Base-by-base conservation (phyloP, 2,797 vertebrate genomes). In the Sebastes kiyomatsui region DNA sequence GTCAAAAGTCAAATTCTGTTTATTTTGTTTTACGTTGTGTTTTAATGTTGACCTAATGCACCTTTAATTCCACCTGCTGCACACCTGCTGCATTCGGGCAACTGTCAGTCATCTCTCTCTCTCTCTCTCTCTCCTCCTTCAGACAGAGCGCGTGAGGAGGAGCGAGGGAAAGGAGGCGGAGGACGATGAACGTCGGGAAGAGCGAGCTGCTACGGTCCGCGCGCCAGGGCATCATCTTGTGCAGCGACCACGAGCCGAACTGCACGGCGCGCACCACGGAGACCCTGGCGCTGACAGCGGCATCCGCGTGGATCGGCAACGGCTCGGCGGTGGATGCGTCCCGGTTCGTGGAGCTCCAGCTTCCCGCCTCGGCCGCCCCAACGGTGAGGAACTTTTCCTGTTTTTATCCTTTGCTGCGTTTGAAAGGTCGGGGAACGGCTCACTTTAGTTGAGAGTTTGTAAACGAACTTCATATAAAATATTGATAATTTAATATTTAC, bases 331-430 rank as follows among this genome's bases (percentile, higher is more conserved):
- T 67, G 75, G 84, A 93, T 12, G 82, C 70, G 23, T 10, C 28
- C 49, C 87, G 85, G 70, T 74, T 66, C 5, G 20, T 3, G 79
- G 85, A 86, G 67, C 75, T 80, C 13, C 82, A 83, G 22, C 59
- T 54, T n/a, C 75, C 88, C 80, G 70, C 78, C 77, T 38, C 79
- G 30, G 59, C 62, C 9, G 73, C 76, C 3, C 46, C 80, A 0
- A 93, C 91, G 77, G 92, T 91, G 22, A 89, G 91, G 58, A n/a
- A 81, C 35, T 67, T 73, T n/a, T 2, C 5, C 10, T 59, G 13
- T 9, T 38, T n/a, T 56, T n/a, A 9, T 1, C 25, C 23, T 16
- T 8, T 6, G 7, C 18, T 46, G 6, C 2, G 27, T 5, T 54
- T 8, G 23, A 16, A 27, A 42, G 3, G 49, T 32, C n/a, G 35